Percentiles rank a stretch among this genome's conserved stretches.
Conservation (phyloP, 23 tunicate genomes). For the Aplidium turbinatum region DNA sequence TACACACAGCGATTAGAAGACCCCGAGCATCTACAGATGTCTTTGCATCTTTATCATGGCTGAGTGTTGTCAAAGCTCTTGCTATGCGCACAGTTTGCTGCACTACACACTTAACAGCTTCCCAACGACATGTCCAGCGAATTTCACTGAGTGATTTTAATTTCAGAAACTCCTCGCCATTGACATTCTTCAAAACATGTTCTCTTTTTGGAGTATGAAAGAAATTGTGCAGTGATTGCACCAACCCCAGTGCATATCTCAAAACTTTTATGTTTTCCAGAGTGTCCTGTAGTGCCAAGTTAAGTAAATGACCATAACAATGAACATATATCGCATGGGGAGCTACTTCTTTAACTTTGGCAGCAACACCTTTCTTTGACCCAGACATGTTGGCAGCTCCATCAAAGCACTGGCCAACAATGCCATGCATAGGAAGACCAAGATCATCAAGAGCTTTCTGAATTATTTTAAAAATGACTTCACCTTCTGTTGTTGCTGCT, state of each 20-base stretch:
- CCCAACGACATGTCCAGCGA: conserved; percentile 19
- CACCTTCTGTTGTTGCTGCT: conserved; percentile 7
- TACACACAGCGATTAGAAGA: conserved; percentile 4
- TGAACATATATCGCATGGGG: conserved; percentile 37
- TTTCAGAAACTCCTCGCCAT: conserved; percentile 13
- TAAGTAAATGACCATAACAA: conserved; percentile 47
- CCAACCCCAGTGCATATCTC: conserved; percentile 9
- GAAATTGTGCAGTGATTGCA: conserved; percentile 20
- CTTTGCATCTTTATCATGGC: neutral
- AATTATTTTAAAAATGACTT: conserved; percentile 8
- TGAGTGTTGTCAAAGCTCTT: neutral
- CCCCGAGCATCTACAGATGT: conserved; percentile 14
- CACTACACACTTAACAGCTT: conserved; percentile 13
- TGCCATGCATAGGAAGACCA: no score
- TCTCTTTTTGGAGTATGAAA: conserved; percentile 22
- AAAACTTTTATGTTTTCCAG: neutral
- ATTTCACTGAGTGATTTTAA: conserved; percentile 28
- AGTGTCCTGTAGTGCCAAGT: conserved; percentile 31
- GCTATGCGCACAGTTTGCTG: conserved; percentile 17
- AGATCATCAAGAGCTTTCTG: neutral
- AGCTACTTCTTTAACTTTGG: conserved; percentile 17
- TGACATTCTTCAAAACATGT: neutral
- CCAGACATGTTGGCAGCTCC: conserved; percentile 33
- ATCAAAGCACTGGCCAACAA: conserved; percentile 31
- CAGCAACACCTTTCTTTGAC: conserved; percentile 16